phyloP scores from a whole-genome alignment of 2,113 vertebrate species.

The Parotia lawesii region DNA sequence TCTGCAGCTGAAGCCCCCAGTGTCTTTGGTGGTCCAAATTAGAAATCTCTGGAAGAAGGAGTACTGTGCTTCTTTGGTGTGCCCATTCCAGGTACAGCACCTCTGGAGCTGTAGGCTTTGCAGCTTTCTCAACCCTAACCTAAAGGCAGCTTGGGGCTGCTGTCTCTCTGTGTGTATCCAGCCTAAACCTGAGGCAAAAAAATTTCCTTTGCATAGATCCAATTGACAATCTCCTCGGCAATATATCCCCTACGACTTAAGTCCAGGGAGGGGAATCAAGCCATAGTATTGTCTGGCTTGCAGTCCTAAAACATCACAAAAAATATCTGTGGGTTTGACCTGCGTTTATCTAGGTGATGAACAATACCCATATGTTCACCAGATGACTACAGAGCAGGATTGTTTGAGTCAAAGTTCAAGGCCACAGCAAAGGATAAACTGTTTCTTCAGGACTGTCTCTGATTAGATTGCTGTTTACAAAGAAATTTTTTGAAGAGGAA shows the following conservation, averaged over 20 bases:
- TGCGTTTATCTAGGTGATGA: constrained; percentile 15
- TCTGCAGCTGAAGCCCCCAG: neutral
- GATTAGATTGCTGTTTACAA: constrained; percentile 31
- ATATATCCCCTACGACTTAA: constrained; percentile 11
- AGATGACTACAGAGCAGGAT: constrained; percentile 14
- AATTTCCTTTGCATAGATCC: constrained; percentile 8
- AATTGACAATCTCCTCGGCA: constrained; percentile 1
- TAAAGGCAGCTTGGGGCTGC: neutral
- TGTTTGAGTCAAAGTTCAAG: constrained; percentile 44
- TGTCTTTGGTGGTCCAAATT: neutral
- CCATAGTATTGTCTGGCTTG: neutral
- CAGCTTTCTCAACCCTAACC: neutral
- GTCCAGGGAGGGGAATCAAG: constrained; percentile 13
- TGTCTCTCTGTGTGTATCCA: constrained; percentile 3
- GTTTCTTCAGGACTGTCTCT: constrained; percentile 4
- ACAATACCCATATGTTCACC: constrained; percentile 42
- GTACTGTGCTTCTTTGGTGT: neutral
- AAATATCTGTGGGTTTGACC: constrained; percentile 6
- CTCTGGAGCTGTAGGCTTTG: neutral
- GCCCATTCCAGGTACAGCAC: neutral
- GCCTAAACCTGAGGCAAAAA: neutral
- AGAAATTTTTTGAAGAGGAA: neutral
- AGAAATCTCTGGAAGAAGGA: neutral
- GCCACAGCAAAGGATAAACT: neutral
- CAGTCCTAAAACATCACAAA: constrained; percentile 18